Evolutionary conservation across 2,888 invertebrate genomes (phyloP).

Genomic region (Scaeva pyrastri): DNA sequence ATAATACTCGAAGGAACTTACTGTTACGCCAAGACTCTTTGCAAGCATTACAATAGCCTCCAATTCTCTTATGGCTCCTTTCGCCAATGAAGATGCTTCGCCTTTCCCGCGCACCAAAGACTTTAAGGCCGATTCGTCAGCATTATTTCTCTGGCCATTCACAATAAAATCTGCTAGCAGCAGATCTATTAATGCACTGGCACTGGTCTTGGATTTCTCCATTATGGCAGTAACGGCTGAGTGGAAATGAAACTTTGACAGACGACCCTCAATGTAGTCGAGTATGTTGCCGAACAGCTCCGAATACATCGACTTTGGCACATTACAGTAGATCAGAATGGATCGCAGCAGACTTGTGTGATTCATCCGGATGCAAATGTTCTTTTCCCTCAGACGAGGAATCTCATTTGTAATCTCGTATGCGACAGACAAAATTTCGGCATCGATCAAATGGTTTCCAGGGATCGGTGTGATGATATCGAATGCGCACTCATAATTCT

Average conservation of each 20-base stretch:
- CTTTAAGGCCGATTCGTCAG: constrained; percentile 81
- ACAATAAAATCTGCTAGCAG: constrained; percentile 81
- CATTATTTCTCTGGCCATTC: constrained; percentile 80
- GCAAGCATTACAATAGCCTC: constrained; percentile 89
- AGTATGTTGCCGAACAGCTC: constrained; percentile 81
- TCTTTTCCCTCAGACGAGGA: constrained; percentile 87
- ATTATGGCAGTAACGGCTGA: constrained; percentile 87
- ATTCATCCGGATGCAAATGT: constrained; percentile 90
- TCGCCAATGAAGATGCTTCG: constrained; percentile 88
- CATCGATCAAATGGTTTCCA: constrained; percentile 91
- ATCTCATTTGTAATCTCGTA: constrained; percentile 90
- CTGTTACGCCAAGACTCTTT: constrained; percentile 90
- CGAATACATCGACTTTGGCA: constrained; percentile 88
- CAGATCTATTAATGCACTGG: constrained; percentile 81
- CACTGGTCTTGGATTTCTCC: constrained; percentile 84
- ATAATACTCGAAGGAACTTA: constrained; percentile 83
- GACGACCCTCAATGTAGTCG: constrained; percentile 85
- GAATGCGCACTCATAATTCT: constrained; percentile 95
- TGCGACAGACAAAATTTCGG: constrained; percentile 92
- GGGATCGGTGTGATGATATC: constrained; percentile 93
- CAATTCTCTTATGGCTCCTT: constrained; percentile 90
- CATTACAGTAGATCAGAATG: constrained; percentile 91
- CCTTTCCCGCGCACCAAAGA: constrained; percentile 89
- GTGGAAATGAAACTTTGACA: constrained; percentile 89
- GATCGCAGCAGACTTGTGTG: constrained; percentile 91